Base-by-base conservation (phyloP, 2,113 vertebrate species). In the Sturnira hondurensis region DNA sequence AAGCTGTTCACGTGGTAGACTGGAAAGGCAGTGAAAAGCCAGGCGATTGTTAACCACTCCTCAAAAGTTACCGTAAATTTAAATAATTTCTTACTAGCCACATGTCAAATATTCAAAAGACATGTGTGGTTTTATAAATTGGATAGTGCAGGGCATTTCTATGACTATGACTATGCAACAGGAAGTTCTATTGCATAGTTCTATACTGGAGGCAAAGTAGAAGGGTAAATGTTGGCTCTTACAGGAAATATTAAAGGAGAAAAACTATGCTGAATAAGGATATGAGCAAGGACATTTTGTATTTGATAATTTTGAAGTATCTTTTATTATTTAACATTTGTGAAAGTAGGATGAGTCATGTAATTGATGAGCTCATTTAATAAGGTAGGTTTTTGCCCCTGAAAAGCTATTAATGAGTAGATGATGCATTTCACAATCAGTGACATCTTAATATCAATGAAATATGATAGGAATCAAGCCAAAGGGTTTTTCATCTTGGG, bases 261-360 rank as follows among this genome's bases (percentile, higher is more conserved):
- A 82, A 94, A 65, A 61, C 15, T 76, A 33, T 36, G 26, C n/a
- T 61, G 68, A 73, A 50, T 89, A 36, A 52, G 26, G 9, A 33
- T 70, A 28, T 74, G 77, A 87, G 15, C 41, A 87, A 93, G 43
- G 28, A 63, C 31, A 47, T 68, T 95, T 80, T 73, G 10, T 61
- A 14, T 82, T 93, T 67, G 24, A 93, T 38, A 74, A 65, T 76
- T 67, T 77, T 93, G 82, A 96, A 77, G 45, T 68, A 65, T 81
- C 22, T 68, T 82, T 86, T 95, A 65, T 89, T 82, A 70, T 92
- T 96, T 93, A 96, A 58, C 52, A 81, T 81, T 76, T 93, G 26
- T 86, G 52, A 89, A 94, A 58, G 86, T 61, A 87, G 13, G 43
- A 84, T 88, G 63, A 94, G 16, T 94, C 89, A 87, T 86, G 33